Percentiles rank a stretch among this genome's conserved stretches.
Evolutionary conservation across 1,140 invertebrate species (phyloP).

Genomic region (Cyrtorhinus lividipennis): DNA sequence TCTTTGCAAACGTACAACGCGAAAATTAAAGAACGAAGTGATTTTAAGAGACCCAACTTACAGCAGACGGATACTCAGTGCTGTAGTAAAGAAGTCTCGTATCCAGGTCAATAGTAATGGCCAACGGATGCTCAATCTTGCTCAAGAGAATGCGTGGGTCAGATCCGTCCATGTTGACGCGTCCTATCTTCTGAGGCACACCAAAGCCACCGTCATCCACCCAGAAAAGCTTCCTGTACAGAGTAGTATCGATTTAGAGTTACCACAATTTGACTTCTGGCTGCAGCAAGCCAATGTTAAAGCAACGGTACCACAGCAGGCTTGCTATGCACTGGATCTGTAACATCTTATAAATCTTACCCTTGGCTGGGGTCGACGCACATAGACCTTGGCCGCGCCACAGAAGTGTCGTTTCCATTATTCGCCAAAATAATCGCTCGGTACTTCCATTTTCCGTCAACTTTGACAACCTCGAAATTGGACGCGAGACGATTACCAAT

Average conservation of each 20-base stretch:
- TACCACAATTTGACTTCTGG: no score
- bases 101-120: slow-evolving; percentile 71
- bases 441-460: slow-evolving; percentile 69
- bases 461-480: slow-evolving; percentile 82
- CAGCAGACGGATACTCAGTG: slow-evolving; percentile 52
- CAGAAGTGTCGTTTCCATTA: slow-evolving; percentile 70
- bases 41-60: no score
- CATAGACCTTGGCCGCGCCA: slow-evolving; percentile 74
- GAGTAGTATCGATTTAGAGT: slow-evolving; percentile 15
- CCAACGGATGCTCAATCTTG: slow-evolving; percentile 54
- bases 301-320: no score
- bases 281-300: no score
- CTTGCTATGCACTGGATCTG: no score
- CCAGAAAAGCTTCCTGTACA: slow-evolving; percentile 75
- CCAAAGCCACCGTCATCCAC: slow-evolving; percentile 85
- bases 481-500: slow-evolving; percentile 82
- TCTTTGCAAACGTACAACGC: no score
- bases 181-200: slow-evolving; percentile 78
- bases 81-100: slow-evolving; percentile 77
- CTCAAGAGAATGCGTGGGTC: slow-evolving; percentile 52
- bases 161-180: slow-evolving; percentile 87
- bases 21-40: no score
- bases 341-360: slow-evolving; percentile 34
- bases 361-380: slow-evolving; percentile 83
- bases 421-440: slow-evolving; percentile 81